Percentiles rank a stretch among this genome's conserved stretches.
phyloP scores from a whole-genome alignment of 2,113 vertebrate genomes.

The Zeus faber region DNA sequence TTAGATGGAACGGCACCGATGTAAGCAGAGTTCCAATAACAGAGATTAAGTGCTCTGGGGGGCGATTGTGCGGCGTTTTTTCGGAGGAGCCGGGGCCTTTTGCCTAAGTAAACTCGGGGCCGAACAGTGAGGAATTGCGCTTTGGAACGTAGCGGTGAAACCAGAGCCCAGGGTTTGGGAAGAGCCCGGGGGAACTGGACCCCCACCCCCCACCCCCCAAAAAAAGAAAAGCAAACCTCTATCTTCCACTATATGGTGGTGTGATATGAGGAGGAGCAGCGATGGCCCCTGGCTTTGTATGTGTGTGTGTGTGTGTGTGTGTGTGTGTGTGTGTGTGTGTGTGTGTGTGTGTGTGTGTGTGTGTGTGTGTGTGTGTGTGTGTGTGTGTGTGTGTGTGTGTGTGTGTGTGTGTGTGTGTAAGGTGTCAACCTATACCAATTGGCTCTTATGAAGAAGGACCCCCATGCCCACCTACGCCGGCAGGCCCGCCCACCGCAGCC shows the following conservation, averaged over 20 bases:
- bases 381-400: slow-evolving; percentile 35
- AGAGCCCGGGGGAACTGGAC: slow-evolving; percentile 58
- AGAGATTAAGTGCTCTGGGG: slow-evolving; percentile 67
- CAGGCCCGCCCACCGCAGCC: background rate
- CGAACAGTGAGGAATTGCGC: slow-evolving; percentile 52
- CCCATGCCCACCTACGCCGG: too few relatives aligned
- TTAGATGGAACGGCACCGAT: slow-evolving; percentile 65
- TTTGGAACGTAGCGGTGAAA: slow-evolving; percentile 68
- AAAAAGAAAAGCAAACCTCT: too few relatives aligned
- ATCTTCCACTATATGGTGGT: slow-evolving; percentile 55
- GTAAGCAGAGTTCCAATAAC: slow-evolving; percentile 68
- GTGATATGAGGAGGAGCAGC: slow-evolving; percentile 48
- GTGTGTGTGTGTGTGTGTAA: too few relatives aligned
- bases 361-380: slow-evolving; percentile 13
- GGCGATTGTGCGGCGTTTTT: slow-evolving; percentile 47
- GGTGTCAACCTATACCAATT: too few relatives aligned
- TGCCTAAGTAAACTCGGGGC: slow-evolving; percentile 67
- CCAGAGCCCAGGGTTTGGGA: slow-evolving; percentile 60
- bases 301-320: slow-evolving; percentile 4
- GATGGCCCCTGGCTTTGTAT: slow-evolving; percentile 10
- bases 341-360: background rate
- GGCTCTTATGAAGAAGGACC: too few relatives aligned
- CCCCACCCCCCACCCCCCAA: too few relatives aligned
- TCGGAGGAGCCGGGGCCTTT: slow-evolving; percentile 50
- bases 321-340: background rate